Evolutionary conservation across 2,888 invertebrate species (phyloP), one percentile per base, ranked within the genome.

Genomic region (Desoria tigrina): DNA sequence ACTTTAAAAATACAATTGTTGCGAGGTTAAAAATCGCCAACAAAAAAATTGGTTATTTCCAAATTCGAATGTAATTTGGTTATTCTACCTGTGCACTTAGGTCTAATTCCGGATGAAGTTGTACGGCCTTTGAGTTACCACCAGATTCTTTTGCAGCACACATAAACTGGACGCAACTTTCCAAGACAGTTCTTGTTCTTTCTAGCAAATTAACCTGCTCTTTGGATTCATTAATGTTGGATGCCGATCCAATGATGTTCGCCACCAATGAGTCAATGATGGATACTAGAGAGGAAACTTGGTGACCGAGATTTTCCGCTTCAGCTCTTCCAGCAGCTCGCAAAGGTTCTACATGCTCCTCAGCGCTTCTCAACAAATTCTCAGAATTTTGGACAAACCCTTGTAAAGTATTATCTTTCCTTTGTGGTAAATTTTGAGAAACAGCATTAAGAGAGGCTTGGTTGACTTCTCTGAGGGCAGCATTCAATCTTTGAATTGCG

Each of bases 131-230:
- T 0, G 94, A 92, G 84, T 98, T 98, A 2, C 98, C 98, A 0
- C 91, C 96, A 0, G 92, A 88, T 77, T 93, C 90, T 78, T 93
- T 92, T 1, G 92, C 87, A 0, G 90, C 88, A 73, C 89, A 88
- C 55, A 95, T 85, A 68, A 96, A 83, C 77, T 94, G 91, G 4
- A 93, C 83, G 2, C 91, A 88, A n/a, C 93, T 90, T 82, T 99
- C 99, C 0, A 93, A 86, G 60, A 97, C 94, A 0, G 97, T 96
- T 79, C 97, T 91, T 1, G 93, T 87, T 81, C 95, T 93, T 79
- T 96, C 92, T 68, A 99, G 83, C 61, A 97, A 82, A 54, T 87
- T 85, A 79, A 90, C 89, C 81, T 97, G 97, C 76, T 90, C 89
- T 78, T 87, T 87, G 0, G 92, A 90, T 80, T 94, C 94, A 6